Evolutionary conservation across 1,140 invertebrate species (phyloP).

Genomic region (Microplitis mediator): DNA sequence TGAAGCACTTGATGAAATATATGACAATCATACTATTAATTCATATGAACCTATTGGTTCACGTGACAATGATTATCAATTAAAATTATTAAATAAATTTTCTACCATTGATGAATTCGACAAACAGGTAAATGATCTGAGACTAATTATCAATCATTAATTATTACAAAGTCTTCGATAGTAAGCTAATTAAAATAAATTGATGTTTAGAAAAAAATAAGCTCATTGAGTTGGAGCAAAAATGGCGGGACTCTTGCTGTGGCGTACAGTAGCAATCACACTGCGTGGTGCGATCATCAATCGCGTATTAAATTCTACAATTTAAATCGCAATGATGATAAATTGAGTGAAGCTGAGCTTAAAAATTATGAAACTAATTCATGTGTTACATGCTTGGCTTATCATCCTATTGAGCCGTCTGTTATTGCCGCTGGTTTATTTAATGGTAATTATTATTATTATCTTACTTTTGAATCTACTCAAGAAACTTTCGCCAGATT

Average conservation of each 20-base stretch:
- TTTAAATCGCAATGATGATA: conserved; percentile 47
- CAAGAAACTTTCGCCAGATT: too few species aligned
- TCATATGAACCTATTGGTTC: conserved; percentile 45
- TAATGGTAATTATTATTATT: neutral
- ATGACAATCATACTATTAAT: conserved; percentile 53
- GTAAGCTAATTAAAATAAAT: neutral
- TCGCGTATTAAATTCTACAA: conserved; percentile 55
- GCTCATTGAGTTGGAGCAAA: conserved; percentile 55
- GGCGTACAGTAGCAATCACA: conserved; percentile 48
- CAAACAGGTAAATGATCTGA: too few species aligned
- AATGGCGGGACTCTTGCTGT: conserved; percentile 55
- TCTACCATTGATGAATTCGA: conserved; percentile 41
- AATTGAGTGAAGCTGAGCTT: conserved; percentile 38
- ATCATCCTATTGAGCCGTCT: conserved; percentile 58
- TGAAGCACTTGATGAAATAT: conserved; percentile 55
- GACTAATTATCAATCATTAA: too few species aligned
- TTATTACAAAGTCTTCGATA: too few species aligned
- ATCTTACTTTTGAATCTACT: too few species aligned
- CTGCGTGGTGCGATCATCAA: conserved; percentile 57
- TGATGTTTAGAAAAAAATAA: conserved; percentile 54
- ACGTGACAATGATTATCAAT: conserved; percentile 35
- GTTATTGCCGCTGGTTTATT: conserved; percentile 40
- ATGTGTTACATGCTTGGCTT: conserved; percentile 52
- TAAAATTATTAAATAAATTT: conserved; percentile 48
- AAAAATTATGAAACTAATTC: conserved; percentile 52